These are phyloP conservation scores for Mormyrops attenuatus DNA, from an alignment of 2,797 vertebrate species.

Conservation along the genomic window DNA sequence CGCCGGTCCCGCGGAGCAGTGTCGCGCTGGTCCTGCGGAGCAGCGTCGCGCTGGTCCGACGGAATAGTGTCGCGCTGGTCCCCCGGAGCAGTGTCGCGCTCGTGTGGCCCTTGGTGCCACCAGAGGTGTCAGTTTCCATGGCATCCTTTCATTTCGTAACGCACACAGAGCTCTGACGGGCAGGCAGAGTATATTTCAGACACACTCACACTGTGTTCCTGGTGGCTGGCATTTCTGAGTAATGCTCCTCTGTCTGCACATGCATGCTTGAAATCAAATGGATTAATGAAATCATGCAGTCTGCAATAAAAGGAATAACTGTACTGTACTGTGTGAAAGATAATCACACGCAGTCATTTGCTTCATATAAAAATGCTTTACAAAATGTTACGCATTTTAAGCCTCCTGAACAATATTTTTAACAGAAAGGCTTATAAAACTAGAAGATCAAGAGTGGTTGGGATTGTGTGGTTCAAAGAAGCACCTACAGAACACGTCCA, in stretches of 20 bases:
- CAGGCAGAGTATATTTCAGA: background rate
- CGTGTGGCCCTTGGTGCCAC: slow-evolving; percentile 10
- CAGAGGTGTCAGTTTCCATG: background rate
- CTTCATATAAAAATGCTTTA: background rate
- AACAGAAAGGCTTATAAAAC: background rate
- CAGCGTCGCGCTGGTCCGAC: background rate
- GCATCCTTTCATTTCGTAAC: background rate
- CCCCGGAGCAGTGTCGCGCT: slow-evolving; percentile 11
- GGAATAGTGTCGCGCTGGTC: slow-evolving; percentile 6
- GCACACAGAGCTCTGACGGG: background rate
- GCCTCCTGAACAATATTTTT: background rate
- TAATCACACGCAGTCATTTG: background rate
- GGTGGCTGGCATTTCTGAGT: background rate
- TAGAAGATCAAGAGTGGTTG: background rate
- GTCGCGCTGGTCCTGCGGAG: background rate
- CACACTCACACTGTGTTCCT: background rate
- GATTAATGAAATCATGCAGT: background rate
- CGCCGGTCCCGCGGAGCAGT: slow-evolving; percentile 14
- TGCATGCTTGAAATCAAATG: background rate
- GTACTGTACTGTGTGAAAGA: background rate
- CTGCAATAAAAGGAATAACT: background rate
- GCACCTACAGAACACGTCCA: background rate
- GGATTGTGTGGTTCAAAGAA: background rate
- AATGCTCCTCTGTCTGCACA: background rate
- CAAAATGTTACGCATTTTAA: background rate